Evolutionary conservation across 2,797 vertebrate species (phyloP), one percentile per base, ranked within the genome.

Genomic region (Pygocentrus nattereri): DNA sequence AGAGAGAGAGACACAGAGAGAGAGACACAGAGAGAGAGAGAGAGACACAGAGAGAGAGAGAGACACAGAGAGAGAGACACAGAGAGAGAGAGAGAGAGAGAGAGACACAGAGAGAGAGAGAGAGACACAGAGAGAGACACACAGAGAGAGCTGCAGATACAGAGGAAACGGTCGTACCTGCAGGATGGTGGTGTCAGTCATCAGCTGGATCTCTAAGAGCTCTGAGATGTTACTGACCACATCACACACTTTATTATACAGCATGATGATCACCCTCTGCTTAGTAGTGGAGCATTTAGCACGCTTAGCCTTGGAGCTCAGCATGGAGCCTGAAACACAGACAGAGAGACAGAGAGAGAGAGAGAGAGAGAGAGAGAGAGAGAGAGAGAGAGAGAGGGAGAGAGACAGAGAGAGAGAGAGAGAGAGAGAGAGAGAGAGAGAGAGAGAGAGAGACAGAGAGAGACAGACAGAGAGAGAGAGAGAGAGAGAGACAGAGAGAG

Each of bases 221-320:
- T 99, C 97, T 0, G 98, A 96, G 72, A 99, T 94, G 80, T 93
- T 96, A 91, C 95, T 96, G 90, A 99, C 95, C 52, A 99, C 96
- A 81, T 99, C 97, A 86, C 98, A 99, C 75, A 99, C 95, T 94
- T 98, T 99, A 92, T 96, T 96, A 91, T 99, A 99, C 41, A 99
- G 94, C 92, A 95, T 94, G 64, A 98, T 95, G 15, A 99, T 97
- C 79, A 97, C 97, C 91, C 97, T 97, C 91, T 99, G 98, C 87
- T 99, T 98, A 88, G 98, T 96, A n/a, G 94, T 95, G 78, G 97
- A 98, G 89, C 93, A 94, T 87, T 98, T 99, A 54, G 96, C 96
- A 88, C 94, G 95, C 90, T 98, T 99, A 86, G 97, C 96, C 92
- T 96, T 99, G 74, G 97, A 97, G 89, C 96, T 96, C 88, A 97